Evolutionary conservation across 2,888 invertebrate species (phyloP), one percentile per base, ranked within the genome.

Genomic region (Athetis lepigone): DNA sequence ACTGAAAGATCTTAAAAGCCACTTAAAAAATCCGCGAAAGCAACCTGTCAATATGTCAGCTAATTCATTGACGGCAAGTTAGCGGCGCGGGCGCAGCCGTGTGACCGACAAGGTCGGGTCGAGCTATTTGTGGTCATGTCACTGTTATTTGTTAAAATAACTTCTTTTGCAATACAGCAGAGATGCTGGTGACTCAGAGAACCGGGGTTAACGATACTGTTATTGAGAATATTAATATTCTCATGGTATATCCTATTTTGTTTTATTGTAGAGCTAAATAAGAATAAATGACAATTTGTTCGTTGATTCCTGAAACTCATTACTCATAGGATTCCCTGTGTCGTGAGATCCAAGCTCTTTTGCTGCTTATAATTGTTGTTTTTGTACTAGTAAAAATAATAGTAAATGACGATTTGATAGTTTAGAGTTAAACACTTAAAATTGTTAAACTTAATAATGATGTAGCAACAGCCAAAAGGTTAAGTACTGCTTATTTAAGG

Each of bases 11-110:
- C 4, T 40, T 18, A 27, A n/a, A 21, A 57, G 40, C 8, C 25
- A 27, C 47, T 52, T 16, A 13, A 13, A 18, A 52, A 42, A 18
- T 21, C 19, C 13, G 36, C 37, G 16, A 21, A 2, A 13, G 13
- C 18, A 3, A 57, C 50, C 54, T 57, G 13, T 69, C 56, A 58
- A 42, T 46, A 27, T 43, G 7, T 27, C 33, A 33, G 46, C 18
- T 63, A 59, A 67, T 42, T 73, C 46, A 73, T 57, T 62, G 42
- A 67, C 59, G 54, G 47, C 39, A 43, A 66, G 71, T 70, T 25
- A 56, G 55, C 11, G 74, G 74, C 77, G 74, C 74, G 59, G 23
- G 66, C 51, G 51, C 47, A 50, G 55, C 11, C 59, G 63, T 75
- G 47, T 42, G 40, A 51, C 69, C 63, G 63, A 57, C 77, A 64